phyloP scores from a whole-genome alignment of 2,888 invertebrate species.

The Caenorhabditis panamensis region DNA sequence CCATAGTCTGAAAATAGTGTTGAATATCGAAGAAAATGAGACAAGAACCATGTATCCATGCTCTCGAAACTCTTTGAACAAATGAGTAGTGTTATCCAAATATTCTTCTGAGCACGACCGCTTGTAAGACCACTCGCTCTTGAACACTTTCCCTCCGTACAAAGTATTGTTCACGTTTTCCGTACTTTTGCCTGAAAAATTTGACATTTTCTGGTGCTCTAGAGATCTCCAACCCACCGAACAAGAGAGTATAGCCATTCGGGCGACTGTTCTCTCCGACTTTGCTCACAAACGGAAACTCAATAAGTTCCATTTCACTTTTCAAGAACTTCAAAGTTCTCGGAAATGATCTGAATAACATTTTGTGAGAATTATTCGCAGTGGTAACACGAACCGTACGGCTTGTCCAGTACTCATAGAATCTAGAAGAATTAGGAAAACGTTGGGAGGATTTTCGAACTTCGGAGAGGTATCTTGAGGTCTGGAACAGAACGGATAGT shows the following conservation, averaged over 20 bases:
- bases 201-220: not conserved
- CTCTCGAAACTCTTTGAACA: constrained; percentile 44
- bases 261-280: constrained; percentile 67
- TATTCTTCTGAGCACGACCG: constrained; percentile 35
- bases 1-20: constrained; percentile 47
- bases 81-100: constrained; percentile 35
- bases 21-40: not conserved
- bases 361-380: not conserved
- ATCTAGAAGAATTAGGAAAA: not conserved
- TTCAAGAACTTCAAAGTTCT: constrained; percentile 35
- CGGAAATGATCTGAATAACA: constrained; percentile 40
- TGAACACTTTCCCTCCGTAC: not conserved
- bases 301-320: constrained; percentile 38
- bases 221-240: constrained; percentile 13
- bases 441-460: not conserved
- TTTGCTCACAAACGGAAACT: constrained; percentile 68
- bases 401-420: constrained; percentile 1
- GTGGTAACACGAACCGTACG: not conserved
- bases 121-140: not conserved
- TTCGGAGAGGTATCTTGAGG: not conserved
- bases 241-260: constrained; percentile 63
- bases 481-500: not conserved
- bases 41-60: constrained; percentile 44
- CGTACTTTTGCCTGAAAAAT: not conserved
- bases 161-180: not conserved